Conservation (phyloP, 2,113 vertebrate genomes). For the Myotis davidii region DNA sequence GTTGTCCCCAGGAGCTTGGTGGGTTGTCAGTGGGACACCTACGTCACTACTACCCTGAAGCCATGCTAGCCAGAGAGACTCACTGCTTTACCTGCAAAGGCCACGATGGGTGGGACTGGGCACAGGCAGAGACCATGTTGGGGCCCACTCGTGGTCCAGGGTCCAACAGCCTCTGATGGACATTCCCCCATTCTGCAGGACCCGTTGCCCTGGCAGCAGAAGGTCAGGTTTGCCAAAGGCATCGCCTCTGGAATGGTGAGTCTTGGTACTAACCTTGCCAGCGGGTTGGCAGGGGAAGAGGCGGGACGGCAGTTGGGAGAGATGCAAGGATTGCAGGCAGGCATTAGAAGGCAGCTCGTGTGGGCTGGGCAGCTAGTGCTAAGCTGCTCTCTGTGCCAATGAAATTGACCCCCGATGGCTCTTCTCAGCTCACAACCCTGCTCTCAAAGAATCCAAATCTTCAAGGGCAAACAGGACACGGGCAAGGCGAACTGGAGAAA, state of each 20-base stretch:
- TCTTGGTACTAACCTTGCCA: neutral
- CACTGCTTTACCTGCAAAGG: neutral
- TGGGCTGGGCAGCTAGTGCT: neutral
- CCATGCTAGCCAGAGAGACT: neutral
- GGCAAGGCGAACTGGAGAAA: neutral
- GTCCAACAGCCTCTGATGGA: neutral
- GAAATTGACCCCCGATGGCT: neutral
- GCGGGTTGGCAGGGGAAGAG: neutral
- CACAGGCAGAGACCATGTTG: neutral
- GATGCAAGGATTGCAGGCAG: neutral
- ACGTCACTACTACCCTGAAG: neutral
- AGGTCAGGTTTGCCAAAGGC: conserved; percentile 95
- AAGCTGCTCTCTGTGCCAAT: neutral
- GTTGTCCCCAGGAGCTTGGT: neutral
- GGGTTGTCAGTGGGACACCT: neutral
- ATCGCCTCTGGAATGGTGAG: conserved; percentile 98
- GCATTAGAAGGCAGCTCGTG: neutral
- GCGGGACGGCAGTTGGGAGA: neutral
- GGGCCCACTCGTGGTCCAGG: neutral
- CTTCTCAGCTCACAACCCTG: neutral
- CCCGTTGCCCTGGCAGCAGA: conserved; percentile 94
- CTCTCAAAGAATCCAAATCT: conserved; percentile 1
- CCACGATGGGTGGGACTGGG: neutral
- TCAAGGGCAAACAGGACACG: neutral
- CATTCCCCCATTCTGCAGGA: conserved; percentile 86